Percentiles rank a stretch among this genome's conserved stretches.
phyloP scores from a whole-genome alignment of 2,797 vertebrate species.

The Lacerta bilineata region DNA sequence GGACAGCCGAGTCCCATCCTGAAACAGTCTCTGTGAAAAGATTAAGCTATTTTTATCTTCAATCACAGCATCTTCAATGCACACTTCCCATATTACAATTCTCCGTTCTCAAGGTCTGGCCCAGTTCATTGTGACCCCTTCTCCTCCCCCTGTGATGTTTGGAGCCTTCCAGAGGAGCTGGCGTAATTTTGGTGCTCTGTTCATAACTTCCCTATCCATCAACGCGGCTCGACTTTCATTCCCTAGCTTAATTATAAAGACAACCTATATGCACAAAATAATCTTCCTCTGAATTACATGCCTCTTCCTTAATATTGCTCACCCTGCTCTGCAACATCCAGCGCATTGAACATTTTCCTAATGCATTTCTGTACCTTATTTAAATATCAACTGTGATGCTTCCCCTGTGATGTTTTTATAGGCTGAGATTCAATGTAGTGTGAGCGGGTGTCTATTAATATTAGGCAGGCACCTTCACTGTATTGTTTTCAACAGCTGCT shows the following conservation, averaged over 20 bases:
- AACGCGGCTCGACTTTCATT: slow-evolving; percentile 43
- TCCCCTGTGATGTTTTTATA: no score
- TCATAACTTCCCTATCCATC: slow-evolving; percentile 42
- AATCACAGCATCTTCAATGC: slow-evolving; percentile 17
- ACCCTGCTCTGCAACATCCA: slow-evolving; percentile 45
- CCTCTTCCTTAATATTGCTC: slow-evolving; percentile 7
- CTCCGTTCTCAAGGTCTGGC: background rate
- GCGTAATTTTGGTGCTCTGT: slow-evolving; percentile 52
- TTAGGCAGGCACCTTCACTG: no score
- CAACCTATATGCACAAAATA: slow-evolving; percentile 43
- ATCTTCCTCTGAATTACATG: slow-evolving; percentile 51
- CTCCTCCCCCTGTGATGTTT: slow-evolving; percentile 25
- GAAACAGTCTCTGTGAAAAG: background rate
- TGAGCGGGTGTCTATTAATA: no score
- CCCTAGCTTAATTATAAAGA: slow-evolving; percentile 40
- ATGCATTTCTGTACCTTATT: slow-evolving; percentile 10
- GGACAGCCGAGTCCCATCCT: background rate
- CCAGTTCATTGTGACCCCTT: background rate
- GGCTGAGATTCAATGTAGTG: no score
- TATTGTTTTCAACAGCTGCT: no score
- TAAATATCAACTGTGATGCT: slow-evolving; percentile 13
- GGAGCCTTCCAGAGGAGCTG: slow-evolving; percentile 49
- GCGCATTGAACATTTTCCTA: slow-evolving; percentile 44
- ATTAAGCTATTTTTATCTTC: background rate
- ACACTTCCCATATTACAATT: background rate